phyloP scores from a whole-genome alignment of 2,113 vertebrate genomes.

The Cranoglanis bouderius region DNA sequence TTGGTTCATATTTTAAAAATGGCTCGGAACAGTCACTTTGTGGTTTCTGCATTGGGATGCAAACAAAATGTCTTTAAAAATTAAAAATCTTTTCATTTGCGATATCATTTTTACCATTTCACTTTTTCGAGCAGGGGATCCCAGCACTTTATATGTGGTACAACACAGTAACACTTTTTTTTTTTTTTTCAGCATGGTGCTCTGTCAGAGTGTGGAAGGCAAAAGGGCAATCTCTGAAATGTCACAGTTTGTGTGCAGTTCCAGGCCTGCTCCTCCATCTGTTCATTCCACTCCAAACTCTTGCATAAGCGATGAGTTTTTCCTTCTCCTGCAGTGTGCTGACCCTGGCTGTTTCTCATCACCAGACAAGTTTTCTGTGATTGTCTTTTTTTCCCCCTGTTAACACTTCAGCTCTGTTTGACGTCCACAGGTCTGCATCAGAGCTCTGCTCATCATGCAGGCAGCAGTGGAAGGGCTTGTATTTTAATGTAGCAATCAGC shows the following conservation, averaged over 20 bases:
- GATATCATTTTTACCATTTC: neutral
- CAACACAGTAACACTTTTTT: neutral
- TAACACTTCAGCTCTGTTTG: neutral
- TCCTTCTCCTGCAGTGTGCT: neutral
- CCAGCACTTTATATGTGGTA: neutral
- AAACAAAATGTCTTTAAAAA: neutral
- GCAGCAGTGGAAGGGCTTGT: neutral
- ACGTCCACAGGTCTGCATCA: neutral
- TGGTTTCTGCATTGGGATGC: neutral
- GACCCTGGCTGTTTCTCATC: neutral
- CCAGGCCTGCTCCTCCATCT: conserved; percentile 45
- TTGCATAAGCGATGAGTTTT: conserved; percentile 35
- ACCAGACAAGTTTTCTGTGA: neutral
- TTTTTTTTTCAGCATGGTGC: neutral
- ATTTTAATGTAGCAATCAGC: conserved; percentile 8
- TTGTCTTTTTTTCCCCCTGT: neutral
- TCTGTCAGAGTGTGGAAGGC: conserved; percentile 19
- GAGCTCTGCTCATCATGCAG: neutral
- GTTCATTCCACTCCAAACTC: conserved; percentile 25
- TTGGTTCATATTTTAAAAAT: neutral
- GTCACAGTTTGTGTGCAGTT: conserved; percentile 31
- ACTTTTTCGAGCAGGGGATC: neutral
- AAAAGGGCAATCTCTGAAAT: conserved; percentile 41
- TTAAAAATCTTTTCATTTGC: neutral
- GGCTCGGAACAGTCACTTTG: neutral